Conservation (phyloP, 2,113 vertebrate genomes). For the Tupaia tana region DNA sequence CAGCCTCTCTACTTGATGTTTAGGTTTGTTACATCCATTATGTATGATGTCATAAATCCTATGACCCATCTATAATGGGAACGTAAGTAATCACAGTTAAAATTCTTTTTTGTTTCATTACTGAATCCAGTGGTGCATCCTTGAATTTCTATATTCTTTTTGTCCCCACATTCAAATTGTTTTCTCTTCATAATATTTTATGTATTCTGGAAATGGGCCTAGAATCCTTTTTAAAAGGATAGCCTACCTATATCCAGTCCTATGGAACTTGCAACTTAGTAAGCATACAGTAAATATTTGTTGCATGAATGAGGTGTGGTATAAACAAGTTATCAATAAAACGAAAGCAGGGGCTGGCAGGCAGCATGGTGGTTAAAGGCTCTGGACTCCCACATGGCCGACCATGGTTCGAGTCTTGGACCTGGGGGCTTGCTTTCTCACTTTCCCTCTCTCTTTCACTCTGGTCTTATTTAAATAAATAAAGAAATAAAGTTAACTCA, state of each 20-base stretch:
- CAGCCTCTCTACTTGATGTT: background rate
- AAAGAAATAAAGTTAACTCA: too few species aligned
- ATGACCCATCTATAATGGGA: background rate
- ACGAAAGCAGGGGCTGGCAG: too few species aligned
- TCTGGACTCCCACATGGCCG: too few species aligned
- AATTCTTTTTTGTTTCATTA: background rate
- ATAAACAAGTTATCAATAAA: background rate
- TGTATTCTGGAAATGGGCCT: background rate
- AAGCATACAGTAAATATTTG: background rate
- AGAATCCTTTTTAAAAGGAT: slow-evolving; percentile 16
- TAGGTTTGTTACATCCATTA: background rate
- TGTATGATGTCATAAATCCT: background rate
- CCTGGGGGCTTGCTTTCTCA: too few species aligned
- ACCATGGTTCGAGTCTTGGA: too few species aligned
- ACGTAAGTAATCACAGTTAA: background rate
- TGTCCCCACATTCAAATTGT: background rate
- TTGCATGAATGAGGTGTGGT: background rate
- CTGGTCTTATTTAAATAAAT: too few species aligned
- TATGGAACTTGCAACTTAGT: background rate
- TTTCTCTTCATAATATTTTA: slow-evolving; percentile 37
- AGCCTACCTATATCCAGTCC: background rate
- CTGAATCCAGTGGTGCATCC: background rate
- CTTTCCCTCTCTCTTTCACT: too few species aligned
- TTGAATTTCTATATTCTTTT: background rate
- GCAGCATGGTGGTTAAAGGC: too few species aligned